Conservation (phyloP, 2,888 invertebrate species). For the Machimus atricapillus region DNA sequence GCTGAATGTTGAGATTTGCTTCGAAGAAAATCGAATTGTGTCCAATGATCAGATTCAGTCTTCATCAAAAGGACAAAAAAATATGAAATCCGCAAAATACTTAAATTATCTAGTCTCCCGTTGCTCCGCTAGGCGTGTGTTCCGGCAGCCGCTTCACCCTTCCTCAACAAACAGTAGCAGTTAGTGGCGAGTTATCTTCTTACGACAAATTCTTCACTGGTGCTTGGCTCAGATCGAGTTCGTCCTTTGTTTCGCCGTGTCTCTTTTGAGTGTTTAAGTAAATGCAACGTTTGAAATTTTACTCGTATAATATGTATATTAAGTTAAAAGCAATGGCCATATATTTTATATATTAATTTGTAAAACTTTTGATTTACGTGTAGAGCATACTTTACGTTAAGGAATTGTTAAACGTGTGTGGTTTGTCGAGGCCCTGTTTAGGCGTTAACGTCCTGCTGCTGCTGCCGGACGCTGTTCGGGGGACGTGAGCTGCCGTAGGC, state of each 20-base stretch:
- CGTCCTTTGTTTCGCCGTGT: slow-evolving; percentile 6
- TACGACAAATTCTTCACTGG: slow-evolving; percentile 22
- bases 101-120: not conserved
- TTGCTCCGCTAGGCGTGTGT: not conserved
- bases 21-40: not conserved
- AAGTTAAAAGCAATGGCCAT: slow-evolving; percentile 46
- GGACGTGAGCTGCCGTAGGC: slow-evolving; percentile 44
- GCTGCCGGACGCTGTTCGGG: slow-evolving; percentile 43
- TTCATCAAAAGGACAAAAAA: not conserved
- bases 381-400: slow-evolving; percentile 41
- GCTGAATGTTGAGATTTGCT: not conserved
- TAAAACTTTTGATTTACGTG: slow-evolving; percentile 43
- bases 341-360: slow-evolving; percentile 40
- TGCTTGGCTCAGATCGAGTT: slow-evolving; percentile 8
- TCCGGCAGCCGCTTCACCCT: not conserved
- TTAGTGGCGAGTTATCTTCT: not conserved
- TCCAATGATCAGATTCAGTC: not conserved
- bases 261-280: slow-evolving; percentile 28
- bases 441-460: slow-evolving; percentile 45
- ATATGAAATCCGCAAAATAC: not conserved
- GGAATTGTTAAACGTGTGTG: slow-evolving; percentile 34
- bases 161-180: not conserved
- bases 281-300: slow-evolving; percentile 42
- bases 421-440: slow-evolving; percentile 26
- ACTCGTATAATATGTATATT: slow-evolving; percentile 21